Conservation (phyloP, 35 echinoderm and acorn worm genomes). For the Ptychodera flava region DNA sequence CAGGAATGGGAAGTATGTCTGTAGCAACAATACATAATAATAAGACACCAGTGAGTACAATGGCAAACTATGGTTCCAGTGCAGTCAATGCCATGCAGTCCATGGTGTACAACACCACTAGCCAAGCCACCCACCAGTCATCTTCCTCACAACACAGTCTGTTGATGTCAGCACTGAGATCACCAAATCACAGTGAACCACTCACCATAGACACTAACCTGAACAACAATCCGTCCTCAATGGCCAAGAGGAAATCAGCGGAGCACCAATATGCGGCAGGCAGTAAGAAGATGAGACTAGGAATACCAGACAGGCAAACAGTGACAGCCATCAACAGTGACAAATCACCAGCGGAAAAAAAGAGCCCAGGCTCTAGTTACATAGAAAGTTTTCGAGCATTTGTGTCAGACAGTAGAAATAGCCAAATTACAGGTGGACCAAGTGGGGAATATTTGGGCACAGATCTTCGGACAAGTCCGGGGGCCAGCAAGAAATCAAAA, state of each 20-base stretch:
- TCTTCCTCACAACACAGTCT: constrained; percentile 51
- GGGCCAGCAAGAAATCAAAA: background rate
- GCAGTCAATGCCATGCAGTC: background rate
- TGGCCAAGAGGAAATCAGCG: background rate
- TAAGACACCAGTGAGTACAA: background rate
- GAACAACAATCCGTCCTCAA: too few relatives aligned
- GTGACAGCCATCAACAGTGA: background rate
- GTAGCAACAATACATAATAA: background rate
- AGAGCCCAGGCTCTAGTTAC: background rate
- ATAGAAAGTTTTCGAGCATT: background rate
- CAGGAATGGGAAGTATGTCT: background rate
- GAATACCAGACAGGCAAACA: background rate
- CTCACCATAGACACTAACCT: background rate
- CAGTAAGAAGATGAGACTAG: background rate
- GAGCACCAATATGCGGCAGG: background rate
- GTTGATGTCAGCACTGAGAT: constrained; percentile 81
- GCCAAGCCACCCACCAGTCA: constrained; percentile 16
- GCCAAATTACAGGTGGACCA: background rate
- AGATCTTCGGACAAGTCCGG: background rate
- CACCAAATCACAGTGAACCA: constrained; percentile 28
- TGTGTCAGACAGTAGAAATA: background rate
- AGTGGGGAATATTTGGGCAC: background rate
- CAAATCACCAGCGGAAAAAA: background rate
- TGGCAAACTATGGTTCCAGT: background rate
- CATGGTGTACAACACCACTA: background rate